phyloP scores from a whole-genome alignment of 2,113 vertebrate species.

The Cacatua alba region DNA sequence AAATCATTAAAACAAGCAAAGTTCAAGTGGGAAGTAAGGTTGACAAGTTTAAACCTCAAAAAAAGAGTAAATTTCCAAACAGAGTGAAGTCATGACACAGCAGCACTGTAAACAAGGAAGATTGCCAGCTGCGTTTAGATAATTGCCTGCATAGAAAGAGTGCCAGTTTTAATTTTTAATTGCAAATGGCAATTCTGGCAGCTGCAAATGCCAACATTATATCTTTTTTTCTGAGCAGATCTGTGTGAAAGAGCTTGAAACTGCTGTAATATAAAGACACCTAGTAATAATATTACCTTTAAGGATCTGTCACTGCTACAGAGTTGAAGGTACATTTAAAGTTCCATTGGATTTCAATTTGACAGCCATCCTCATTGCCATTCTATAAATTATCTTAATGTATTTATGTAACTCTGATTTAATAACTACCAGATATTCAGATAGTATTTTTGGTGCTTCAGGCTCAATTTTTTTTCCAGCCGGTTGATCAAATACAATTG shows the following conservation, averaged over 20 bases:
- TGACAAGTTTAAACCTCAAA: constrained; percentile 43
- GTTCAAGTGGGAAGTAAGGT: not conserved
- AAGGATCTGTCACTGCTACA: not conserved
- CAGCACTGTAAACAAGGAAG: constrained; percentile 74
- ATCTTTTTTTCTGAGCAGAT: constrained; percentile 55
- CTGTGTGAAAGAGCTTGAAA: constrained; percentile 58
- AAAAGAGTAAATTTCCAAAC: constrained; percentile 58
- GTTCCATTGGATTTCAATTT: constrained; percentile 3
- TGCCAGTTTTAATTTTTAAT: constrained; percentile 81
- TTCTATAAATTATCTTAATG: not conserved
- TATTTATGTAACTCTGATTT: not conserved
- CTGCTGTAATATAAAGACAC: not conserved
- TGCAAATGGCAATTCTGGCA: constrained; percentile 82
- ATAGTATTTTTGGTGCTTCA: not conserved
- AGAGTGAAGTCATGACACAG: constrained; percentile 67
- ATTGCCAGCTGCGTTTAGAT: constrained; percentile 76
- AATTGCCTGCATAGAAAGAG: constrained; percentile 70
- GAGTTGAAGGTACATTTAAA: not conserved
- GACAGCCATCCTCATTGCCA: not conserved
- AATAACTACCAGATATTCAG: not conserved
- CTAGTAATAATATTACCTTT: not conserved
- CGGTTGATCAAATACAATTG: not conserved
- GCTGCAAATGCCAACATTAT: constrained; percentile 63
- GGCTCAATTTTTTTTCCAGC: not conserved
- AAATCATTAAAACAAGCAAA: constrained; percentile 1